phyloP scores from a whole-genome alignment of 2,888 invertebrate species.

The Drosophila falleni region DNA sequence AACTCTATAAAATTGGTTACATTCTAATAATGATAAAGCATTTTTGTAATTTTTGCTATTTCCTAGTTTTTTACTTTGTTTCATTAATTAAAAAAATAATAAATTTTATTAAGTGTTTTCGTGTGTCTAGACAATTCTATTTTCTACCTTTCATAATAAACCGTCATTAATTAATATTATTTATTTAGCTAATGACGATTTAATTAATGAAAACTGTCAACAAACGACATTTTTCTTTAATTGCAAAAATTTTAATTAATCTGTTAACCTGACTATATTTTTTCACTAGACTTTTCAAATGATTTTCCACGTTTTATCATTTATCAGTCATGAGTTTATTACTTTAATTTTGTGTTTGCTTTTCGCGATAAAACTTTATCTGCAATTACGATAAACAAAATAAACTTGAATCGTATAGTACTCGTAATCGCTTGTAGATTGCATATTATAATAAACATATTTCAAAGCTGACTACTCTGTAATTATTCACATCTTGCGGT shows the following conservation, averaged over 20 bases:
- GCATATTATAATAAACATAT: background rate
- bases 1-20: background rate
- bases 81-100: background rate
- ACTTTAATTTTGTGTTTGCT: conserved; percentile 34
- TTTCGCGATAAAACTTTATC: conserved; percentile 49
- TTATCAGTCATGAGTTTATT: conserved; percentile 56
- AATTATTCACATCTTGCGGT: conserved; percentile 12
- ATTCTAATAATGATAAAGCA: background rate
- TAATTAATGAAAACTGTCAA: conserved; percentile 15
- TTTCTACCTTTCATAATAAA: background rate
- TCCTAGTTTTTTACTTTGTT: background rate
- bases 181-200: conserved; percentile 7
- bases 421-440: conserved; percentile 29
- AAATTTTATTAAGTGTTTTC: background rate
- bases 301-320: conserved; percentile 8
- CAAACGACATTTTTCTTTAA: conserved; percentile 1
- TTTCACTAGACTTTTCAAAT: background rate
- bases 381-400: conserved; percentile 55
- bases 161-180: background rate
- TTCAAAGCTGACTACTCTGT: conserved; percentile 10
- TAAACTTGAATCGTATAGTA: conserved; percentile 23
- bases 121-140: background rate
- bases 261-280: background rate
- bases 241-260: background rate
- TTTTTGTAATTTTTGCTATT: background rate